Percentiles rank a stretch among this genome's conserved stretches.
phyloP scores from a whole-genome alignment of 2,113 vertebrate species.

The Psilopogon haemacephalus region DNA sequence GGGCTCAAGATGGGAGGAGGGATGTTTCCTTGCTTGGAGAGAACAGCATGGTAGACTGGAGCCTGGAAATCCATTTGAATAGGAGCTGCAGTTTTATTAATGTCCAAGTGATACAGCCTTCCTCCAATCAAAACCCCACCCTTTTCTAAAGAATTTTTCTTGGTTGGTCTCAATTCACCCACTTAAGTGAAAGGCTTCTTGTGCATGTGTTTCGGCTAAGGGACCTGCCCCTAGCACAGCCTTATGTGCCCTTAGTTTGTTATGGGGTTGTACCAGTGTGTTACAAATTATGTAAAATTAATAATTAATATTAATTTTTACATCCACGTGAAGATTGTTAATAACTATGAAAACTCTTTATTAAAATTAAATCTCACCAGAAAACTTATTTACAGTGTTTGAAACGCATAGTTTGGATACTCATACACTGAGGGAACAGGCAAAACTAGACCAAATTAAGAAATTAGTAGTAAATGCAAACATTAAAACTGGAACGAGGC shows the following conservation, averaged over 20 bases:
- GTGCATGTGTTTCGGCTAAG: not conserved
- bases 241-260: not conserved
- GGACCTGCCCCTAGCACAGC: not conserved
- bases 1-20: not conserved
- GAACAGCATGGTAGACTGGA: not conserved
- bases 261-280: constrained; percentile 36
- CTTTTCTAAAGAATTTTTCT: not conserved
- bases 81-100: not conserved
- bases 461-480: no score
- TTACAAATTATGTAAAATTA: no score
- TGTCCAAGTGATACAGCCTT: not conserved
- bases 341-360: no score
- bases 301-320: no score
- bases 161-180: not conserved
- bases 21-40: not conserved
- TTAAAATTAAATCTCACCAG: no score
- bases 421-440: no score
- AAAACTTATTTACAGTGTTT: no score
- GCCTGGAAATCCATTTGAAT: not conserved
- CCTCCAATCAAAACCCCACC: not conserved
- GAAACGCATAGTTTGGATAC: no score
- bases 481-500: no score
- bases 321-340: no score
- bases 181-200: not conserved
- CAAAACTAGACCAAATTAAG: no score